Evolutionary conservation across 2,888 invertebrate species (phyloP), one percentile per base, ranked within the genome.

Genomic region (Carpatolechia fugitivella): DNA sequence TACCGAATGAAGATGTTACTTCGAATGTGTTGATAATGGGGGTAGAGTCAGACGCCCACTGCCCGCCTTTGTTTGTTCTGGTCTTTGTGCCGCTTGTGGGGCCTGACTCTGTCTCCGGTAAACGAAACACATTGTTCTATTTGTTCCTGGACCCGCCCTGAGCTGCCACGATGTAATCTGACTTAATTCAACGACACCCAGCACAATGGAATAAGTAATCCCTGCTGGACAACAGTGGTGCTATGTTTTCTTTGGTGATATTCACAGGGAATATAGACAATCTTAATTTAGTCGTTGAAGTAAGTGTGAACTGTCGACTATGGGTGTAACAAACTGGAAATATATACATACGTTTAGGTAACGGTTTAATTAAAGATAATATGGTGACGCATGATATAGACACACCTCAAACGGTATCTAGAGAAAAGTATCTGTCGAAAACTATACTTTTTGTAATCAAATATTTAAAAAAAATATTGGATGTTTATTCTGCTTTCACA

Each of bases 171-270:
- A 76, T 76, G 71, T 68, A 64, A 78, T 76, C 78, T 67, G 56
- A 59, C 62, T 62, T 67, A 68, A 66, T 69, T 65, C 68, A 63
- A 68, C 60, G 58, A 68, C 64, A 63, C 63, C 57, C 62, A 44
- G 48, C 62, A 74, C 71, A 71, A 72, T 74, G 63, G 70, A 69
- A 69, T 69, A 76, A 76, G 74, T 72, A 72, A 71, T 72, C 64
- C 70, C 60, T 61, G 14, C 48, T 33, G 16, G 40, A 40, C 40
- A 18, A 40, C 24, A 24, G 24, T 24, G 6, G 6, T 4, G 24
- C 24, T 24, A 24, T 24, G 6, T 24, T 24, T 6, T 24, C 24
- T 24, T 24, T 6, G 24, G 24, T 24, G 6, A 24, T 24, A 24
- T 6, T 24, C 6, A 24, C 24, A 24, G 3, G 24, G 3, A 24